Evolutionary conservation across 2,113 vertebrate species (phyloP).

Genomic region (Morone chrysops): DNA sequence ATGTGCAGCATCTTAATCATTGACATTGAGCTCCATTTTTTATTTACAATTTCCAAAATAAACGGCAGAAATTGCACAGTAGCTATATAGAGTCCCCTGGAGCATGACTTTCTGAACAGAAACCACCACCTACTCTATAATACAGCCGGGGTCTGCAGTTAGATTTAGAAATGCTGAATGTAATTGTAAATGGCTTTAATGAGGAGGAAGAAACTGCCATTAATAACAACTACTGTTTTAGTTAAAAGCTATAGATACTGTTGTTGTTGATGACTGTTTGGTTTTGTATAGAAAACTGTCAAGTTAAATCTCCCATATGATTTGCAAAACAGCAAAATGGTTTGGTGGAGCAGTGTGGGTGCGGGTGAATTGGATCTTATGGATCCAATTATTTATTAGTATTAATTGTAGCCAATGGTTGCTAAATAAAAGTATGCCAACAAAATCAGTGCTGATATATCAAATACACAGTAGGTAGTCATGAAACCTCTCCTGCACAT

Average conservation of each 20-base stretch:
- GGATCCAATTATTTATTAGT: neutral
- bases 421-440: neutral
- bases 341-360: neutral
- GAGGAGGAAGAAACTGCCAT: slow-evolving; percentile 4
- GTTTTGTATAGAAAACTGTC: neutral
- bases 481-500: too few species aligned
- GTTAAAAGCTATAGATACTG: neutral
- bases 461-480: neutral
- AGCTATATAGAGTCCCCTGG: neutral
- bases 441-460: neutral
- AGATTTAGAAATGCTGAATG: slow-evolving; percentile 8
- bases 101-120: neutral
- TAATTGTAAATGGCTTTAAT: slow-evolving; percentile 17
- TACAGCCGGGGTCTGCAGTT: neutral
- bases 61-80: neutral
- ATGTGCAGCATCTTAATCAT: neutral
- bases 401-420: too few species aligned
- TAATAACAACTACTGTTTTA: neutral
- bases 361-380: neutral
- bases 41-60: too few species aligned
- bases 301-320: neutral
- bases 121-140: neutral
- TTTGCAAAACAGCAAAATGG: neutral
- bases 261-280: too few species aligned
- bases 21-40: neutral